Evolutionary conservation across 2,797 vertebrate species (phyloP), one percentile per base, ranked within the genome.

Genomic region (Gymnoscopelus microlampas): DNA sequence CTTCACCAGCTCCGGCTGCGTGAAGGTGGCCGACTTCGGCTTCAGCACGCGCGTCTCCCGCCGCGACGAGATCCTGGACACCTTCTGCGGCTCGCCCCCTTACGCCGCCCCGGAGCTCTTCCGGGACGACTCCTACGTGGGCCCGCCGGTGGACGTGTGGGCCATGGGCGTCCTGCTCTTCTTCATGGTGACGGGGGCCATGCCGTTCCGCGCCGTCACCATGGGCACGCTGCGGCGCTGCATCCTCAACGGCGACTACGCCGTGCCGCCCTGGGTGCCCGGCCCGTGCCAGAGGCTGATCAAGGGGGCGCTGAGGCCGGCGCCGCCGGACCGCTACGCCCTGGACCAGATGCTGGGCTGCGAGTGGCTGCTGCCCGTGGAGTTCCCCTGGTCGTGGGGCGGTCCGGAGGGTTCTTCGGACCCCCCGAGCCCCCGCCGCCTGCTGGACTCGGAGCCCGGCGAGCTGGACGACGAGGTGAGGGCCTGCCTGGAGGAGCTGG

Each of bases 21-120:
- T 99, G 56, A 98, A 99, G 78, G 97, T 99, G 72, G 98, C 95
- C 0, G 98, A 99, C 80, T 96, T 99, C 55, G 97, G 97, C 60
- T 99, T 99, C 92, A 99, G 98, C 90, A 97, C 94, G 0, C 81
- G 29, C 0, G 75, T 96, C n/a, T 92, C 94, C 19, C 92, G 86
- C 60, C 93, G 85, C 74, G 93, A 85, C 8, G 85, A 94, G 76
- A 85, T 87, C 59, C 87, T 99, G 10, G 96, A 96, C 87, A 99
- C 97, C 0, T 98, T 97, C 87, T 99, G 97, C 0, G 97, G 98
- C 54, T 99, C 97, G 0, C 97, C 98, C 0, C 96, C 96, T 3
- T 99, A 98, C 0, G 98, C 97, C 0, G 97, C 97, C 0, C 98
- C 98, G 0, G 97, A 99, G 68, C 96, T 99, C 61, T 98, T 98